Conservation (phyloP, 2,113 vertebrate species). For the Tor tambroides region DNA sequence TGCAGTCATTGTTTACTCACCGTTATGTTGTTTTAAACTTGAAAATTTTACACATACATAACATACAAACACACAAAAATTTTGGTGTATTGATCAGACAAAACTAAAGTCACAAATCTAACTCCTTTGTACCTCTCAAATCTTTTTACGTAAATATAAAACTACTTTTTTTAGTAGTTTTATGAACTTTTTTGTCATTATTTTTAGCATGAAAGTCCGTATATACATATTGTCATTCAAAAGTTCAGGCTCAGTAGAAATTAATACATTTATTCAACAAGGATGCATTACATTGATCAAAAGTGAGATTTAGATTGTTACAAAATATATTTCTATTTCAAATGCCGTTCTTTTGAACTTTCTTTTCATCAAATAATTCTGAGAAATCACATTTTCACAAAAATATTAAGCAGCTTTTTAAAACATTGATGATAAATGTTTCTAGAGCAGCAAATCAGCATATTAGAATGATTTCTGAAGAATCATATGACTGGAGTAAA, state of each 20-base stretch:
- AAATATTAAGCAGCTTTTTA: background rate
- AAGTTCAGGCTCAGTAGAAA: too few relatives aligned
- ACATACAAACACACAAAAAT: too few relatives aligned
- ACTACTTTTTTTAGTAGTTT: too few relatives aligned
- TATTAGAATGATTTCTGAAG: background rate
- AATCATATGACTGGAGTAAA: background rate
- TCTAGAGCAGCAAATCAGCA: background rate
- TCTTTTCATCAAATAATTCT: background rate
- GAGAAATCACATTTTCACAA: background rate
- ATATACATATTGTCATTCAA: too few relatives aligned
- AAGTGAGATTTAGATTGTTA: background rate
- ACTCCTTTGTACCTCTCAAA: background rate
- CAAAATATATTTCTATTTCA: background rate
- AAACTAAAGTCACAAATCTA: background rate
- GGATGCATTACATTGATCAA: background rate
- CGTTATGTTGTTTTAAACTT: background rate
- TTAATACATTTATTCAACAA: background rate
- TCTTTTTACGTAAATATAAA: background rate
- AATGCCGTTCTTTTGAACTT: background rate
- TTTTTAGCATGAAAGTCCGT: too few relatives aligned
- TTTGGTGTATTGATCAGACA: background rate
- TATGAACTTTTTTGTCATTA: too few relatives aligned
- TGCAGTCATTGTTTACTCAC: background rate
- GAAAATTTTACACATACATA: too few relatives aligned
- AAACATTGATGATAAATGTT: background rate